These are phyloP conservation scores for Spilarctia lutea DNA, from an alignment of 2,888 invertebrate genomes.

Conservation along the genomic window DNA sequence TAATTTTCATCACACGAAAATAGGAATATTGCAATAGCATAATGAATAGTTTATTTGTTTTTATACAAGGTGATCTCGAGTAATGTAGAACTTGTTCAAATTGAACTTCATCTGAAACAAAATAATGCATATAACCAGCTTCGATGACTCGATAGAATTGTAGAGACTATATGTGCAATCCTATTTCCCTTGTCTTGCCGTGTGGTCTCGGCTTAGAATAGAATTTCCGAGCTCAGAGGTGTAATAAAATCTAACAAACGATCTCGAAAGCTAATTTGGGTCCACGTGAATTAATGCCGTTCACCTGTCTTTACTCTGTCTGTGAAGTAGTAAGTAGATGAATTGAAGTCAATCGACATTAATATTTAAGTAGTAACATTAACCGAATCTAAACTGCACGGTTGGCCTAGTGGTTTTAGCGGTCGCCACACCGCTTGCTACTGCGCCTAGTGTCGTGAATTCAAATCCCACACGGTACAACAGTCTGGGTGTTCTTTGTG, in stretches of 20 bases:
- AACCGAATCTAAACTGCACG: too few relatives aligned
- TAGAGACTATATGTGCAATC: neutral
- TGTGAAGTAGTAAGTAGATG: neutral
- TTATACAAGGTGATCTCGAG: too few relatives aligned
- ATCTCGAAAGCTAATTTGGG: neutral
- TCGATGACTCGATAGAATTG: neutral
- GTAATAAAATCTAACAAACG: constrained; percentile 18
- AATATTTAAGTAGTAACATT: neutral
- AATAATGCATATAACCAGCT: neutral
- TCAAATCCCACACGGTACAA: too few relatives aligned
- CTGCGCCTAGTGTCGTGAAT: too few relatives aligned
- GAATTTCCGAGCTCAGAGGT: constrained; percentile 12
- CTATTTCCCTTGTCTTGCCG: constrained; percentile 4
- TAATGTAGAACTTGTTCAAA: too few relatives aligned
- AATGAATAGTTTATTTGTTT: too few relatives aligned
- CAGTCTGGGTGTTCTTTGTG: too few relatives aligned
- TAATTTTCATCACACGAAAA: too few relatives aligned
- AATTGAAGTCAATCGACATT: neutral
- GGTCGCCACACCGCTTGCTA: too few relatives aligned
- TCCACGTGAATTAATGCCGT: neutral
- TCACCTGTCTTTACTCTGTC: neutral
- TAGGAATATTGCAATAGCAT: too few relatives aligned
- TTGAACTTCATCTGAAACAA: neutral
- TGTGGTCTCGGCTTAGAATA: constrained; percentile 17
- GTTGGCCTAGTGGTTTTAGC: too few relatives aligned